Conservation (phyloP, 1,140 invertebrate species). For the Chironomus striatipennis region DNA sequence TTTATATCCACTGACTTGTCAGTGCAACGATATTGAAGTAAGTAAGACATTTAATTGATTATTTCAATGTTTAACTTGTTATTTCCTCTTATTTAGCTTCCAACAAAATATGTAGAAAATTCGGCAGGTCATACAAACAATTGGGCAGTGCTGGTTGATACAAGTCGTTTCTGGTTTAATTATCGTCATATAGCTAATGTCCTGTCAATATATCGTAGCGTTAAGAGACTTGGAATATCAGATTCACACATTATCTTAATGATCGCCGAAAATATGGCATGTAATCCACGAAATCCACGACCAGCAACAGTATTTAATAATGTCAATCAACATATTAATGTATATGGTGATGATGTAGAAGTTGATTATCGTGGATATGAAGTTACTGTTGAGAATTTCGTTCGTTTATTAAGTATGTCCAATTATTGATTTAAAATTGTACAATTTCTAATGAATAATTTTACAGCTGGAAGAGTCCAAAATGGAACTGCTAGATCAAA, state of each 20-base stretch:
- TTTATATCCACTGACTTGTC: background rate
- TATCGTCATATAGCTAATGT: constrained; percentile 99
- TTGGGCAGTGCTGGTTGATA: constrained; percentile 98
- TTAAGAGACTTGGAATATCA: constrained; percentile 94
- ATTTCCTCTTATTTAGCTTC: constrained; percentile 32
- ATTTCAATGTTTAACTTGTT: background rate
- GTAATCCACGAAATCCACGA: constrained; percentile 93
- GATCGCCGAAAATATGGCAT: constrained; percentile 99
- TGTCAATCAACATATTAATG: constrained; percentile 95
- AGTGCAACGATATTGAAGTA: constrained; percentile 4
- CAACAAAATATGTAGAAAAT: constrained; percentile 41
- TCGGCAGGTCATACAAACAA: constrained; percentile 85
- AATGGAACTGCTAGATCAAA: constrained; percentile 91
- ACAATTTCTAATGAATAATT: no score
- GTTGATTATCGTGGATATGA: constrained; percentile 99
- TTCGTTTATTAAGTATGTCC: constrained; percentile 66
- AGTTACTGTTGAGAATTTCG: constrained; percentile 98
- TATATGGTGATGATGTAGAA: constrained; percentile 99
- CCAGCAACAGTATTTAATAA: constrained; percentile 99
- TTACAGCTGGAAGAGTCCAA: constrained; percentile 65
- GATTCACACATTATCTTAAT: constrained; percentile 96
- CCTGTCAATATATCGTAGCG: constrained; percentile 93
- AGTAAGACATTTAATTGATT: background rate
- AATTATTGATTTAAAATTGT: no score
- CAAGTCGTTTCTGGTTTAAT: constrained; percentile 99